These are phyloP conservation scores for Ailurus styani DNA, from an alignment of 2,113 vertebrate genomes.

Conservation along the genomic window DNA sequence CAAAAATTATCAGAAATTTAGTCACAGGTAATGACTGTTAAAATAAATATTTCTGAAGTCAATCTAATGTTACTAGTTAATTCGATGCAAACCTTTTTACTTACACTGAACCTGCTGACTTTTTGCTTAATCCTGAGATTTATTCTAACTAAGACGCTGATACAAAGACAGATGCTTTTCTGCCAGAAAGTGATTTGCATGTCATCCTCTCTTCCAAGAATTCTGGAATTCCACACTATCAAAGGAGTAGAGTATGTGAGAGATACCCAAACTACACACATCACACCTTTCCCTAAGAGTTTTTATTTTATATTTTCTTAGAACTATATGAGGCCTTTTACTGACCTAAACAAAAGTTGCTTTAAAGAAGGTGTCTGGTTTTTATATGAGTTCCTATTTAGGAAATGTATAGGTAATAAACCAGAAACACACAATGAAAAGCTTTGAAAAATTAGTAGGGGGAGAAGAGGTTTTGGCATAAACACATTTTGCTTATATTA, in stretches of 20 bases:
- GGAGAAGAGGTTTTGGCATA: not conserved
- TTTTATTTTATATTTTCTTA: not conserved
- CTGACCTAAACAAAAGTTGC: conserved; percentile 2
- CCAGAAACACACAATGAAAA: not conserved
- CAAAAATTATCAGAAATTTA: conserved; percentile 33
- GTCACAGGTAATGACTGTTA: not conserved
- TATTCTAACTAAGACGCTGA: not conserved
- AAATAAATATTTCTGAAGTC: conserved; percentile 27
- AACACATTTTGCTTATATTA: not conserved
- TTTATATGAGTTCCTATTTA: not conserved
- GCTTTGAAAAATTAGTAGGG: not conserved
- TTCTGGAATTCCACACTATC: not conserved
- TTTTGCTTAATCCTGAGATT: not conserved
- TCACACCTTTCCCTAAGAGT: not conserved
- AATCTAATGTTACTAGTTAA: conserved; percentile 9
- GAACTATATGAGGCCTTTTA: not conserved
- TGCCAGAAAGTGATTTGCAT: not conserved
- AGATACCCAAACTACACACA: not conserved
- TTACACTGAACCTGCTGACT: not conserved
- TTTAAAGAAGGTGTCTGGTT: not conserved
- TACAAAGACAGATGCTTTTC: not conserved
- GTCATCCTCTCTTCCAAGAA: not conserved
- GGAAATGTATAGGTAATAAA: not conserved
- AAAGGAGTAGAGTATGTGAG: not conserved
- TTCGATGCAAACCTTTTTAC: not conserved